phyloP scores from a whole-genome alignment of 2,888 invertebrate genomes.

The Drosophila recens region DNA sequence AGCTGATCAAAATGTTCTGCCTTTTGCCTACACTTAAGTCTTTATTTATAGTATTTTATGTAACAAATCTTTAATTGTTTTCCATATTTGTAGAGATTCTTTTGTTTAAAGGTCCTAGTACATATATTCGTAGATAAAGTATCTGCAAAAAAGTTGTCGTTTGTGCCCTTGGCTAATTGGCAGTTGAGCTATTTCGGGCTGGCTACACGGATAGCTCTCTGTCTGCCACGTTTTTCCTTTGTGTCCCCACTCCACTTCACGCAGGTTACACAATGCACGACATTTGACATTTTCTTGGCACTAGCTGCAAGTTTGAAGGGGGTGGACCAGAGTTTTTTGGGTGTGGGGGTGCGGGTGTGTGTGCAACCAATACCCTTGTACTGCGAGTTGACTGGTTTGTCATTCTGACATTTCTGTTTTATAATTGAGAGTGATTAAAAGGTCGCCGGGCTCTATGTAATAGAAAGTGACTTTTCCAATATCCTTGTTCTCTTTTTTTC shows the following conservation, averaged over 20 bases:
- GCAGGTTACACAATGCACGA: constrained; percentile 51
- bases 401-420: constrained; percentile 62
- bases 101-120: not conserved
- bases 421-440: constrained; percentile 62
- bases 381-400: constrained; percentile 34
- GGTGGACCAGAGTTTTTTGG: not conserved
- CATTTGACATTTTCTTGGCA: constrained; percentile 59
- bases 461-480: not conserved
- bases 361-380: constrained; percentile 13
- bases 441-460: constrained; percentile 29
- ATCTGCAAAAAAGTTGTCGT: not conserved
- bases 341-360: not conserved
- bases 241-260: constrained; percentile 6
- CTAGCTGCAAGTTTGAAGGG: constrained; percentile 14
- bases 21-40: not conserved
- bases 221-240: constrained; percentile 15
- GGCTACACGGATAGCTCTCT: constrained; percentile 2
- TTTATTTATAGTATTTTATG: not conserved
- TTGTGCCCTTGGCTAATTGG: constrained; percentile 30
- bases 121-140: not conserved
- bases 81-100: not conserved
- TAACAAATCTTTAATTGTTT: not conserved
- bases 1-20: not conserved
- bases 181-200: constrained; percentile 15
- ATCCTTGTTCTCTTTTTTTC: not conserved